Evolutionary conservation across 2,888 invertebrate species (phyloP).

Genomic region (Ochropacha duplaris): DNA sequence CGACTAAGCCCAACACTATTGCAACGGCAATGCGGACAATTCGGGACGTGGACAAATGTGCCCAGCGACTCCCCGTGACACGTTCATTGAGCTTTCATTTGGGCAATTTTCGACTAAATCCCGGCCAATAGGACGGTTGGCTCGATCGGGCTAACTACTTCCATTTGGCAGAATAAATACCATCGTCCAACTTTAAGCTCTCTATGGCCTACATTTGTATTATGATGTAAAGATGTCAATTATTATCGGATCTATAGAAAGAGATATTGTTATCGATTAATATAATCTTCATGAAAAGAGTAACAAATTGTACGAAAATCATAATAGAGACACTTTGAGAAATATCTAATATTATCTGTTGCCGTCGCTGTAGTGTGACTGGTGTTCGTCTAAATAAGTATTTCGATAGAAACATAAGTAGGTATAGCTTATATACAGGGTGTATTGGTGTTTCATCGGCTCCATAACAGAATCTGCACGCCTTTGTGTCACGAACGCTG

Average conservation of each 20-base stretch:
- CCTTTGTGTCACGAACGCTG: too few relatives aligned
- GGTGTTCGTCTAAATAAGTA: too few relatives aligned
- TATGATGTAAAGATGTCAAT: neutral
- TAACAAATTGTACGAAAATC: too few relatives aligned
- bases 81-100: slow-evolving; percentile 82
- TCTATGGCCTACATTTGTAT: neutral
- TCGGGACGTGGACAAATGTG: slow-evolving; percentile 78
- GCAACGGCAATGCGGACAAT: slow-evolving; percentile 79
- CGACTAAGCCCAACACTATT: slow-evolving; percentile 50
- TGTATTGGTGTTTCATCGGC: too few relatives aligned
- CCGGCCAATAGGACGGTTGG: slow-evolving; percentile 65
- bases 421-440: too few relatives aligned
- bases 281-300: neutral
- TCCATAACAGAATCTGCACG: too few relatives aligned
- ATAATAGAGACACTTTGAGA: too few relatives aligned
- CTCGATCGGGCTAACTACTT: slow-evolving; percentile 52
- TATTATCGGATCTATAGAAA: neutral
- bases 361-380: too few relatives aligned
- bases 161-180: slow-evolving; percentile 62
- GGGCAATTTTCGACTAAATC: slow-evolving; percentile 80
- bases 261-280: too few relatives aligned
- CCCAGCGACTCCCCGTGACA: slow-evolving; percentile 74
- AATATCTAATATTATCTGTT: too few relatives aligned
- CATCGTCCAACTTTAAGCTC: slow-evolving; percentile 36
- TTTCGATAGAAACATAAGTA: too few relatives aligned